Percentiles rank a stretch among this genome's conserved stretches.
phyloP scores from a whole-genome alignment of 2,113 vertebrate genomes.

The Isichthys henryi region DNA sequence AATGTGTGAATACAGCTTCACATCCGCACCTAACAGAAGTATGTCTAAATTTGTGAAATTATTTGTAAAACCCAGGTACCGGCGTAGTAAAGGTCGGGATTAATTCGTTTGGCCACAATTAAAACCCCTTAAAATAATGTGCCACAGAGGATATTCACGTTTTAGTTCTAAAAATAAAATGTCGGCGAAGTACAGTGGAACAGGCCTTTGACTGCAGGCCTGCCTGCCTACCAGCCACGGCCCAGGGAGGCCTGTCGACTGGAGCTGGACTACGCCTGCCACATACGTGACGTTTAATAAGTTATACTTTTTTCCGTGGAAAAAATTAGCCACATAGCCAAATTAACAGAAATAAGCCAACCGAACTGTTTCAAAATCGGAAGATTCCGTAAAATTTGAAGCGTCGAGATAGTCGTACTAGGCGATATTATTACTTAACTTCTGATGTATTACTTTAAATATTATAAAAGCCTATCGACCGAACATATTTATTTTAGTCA shows the following conservation, averaged over 20 bases:
- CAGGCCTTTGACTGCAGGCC: not conserved
- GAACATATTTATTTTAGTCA: not conserved
- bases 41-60: not conserved
- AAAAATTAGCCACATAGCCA: not conserved
- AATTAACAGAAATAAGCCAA: not conserved
- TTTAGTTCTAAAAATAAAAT: not conserved
- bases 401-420: not conserved
- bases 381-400: not conserved
- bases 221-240: not conserved
- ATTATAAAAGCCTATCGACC: not conserved
- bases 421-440: not conserved
- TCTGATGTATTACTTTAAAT: not conserved
- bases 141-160: not conserved
- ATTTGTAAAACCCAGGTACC: not conserved
- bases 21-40: not conserved
- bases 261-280: not conserved
- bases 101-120: not conserved
- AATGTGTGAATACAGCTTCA: not conserved
- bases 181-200: not conserved
- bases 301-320: not conserved
- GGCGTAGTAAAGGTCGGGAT: not conserved
- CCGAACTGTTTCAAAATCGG: not conserved
- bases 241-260: not conserved
- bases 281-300: not conserved
- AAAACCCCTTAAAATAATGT: not conserved